Evolutionary conservation across 2,113 vertebrate genomes (phyloP), one percentile per base, ranked within the genome.

Genomic region (Cynocephalus volans): DNA sequence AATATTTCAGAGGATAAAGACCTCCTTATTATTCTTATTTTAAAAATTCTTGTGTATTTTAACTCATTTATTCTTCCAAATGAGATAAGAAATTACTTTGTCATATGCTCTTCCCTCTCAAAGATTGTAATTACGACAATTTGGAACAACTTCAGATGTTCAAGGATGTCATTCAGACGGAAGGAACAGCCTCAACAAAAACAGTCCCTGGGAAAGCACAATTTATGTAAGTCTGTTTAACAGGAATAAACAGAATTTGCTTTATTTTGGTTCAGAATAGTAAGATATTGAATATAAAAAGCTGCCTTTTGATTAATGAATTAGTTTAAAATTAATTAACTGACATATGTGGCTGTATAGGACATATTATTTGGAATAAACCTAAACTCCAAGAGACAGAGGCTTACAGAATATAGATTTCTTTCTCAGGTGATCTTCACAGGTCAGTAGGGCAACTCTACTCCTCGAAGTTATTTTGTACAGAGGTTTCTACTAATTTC

Each of bases 291-390:
- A 89, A 83, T 93, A 84, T 31, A 89, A n/a, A 64, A 64, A 89
- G 48, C n/a, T 73, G n/a, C 8, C 41, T 96, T 89, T 97, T 80
- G 58, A 75, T 88, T 75, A 95, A 93, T 80, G 88, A 82, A 14
- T 62, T 91, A 36, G n/a, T 93, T 90, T 54, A 67, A 92, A 83
- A 45, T 76, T 83, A 93, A 79, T 79, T 56, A 72, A 31, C 13
- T 31, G 41, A 75, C 12, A 67, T 19, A 10, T 80, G 31, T 72
- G 92, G 69, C 31, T 50, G 28, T 80, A 65, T 52, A 70, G 45
- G 31, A 8, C 50, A 62, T 90, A 48, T 70, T 54, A 85, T 69
- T 76, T 95, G 69, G 76, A 36, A 87, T 76, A 93, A 90, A 90
- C 10, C 48, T 90, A 79, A 56, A 48, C 18, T 48, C 15, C 54